Conservation (phyloP, 2,888 invertebrate species). For the Phymatocera aterrima region DNA sequence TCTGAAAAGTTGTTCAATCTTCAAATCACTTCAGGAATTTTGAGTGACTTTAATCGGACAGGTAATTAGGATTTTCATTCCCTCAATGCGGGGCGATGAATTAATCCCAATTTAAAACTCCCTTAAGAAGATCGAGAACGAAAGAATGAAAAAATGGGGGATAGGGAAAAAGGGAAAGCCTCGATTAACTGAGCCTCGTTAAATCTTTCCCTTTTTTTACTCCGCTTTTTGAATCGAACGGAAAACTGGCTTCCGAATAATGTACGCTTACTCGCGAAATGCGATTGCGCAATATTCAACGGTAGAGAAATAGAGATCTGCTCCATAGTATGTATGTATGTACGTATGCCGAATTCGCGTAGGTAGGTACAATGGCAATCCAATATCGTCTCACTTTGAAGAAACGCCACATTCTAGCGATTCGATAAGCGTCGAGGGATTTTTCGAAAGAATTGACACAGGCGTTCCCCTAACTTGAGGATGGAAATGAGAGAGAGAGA, state of each 20-base stretch:
- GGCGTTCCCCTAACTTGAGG: neutral
- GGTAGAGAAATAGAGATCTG: too few species aligned
- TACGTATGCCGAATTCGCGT: neutral
- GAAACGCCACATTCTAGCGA: neutral
- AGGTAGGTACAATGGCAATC: slow-evolving; percentile 19
- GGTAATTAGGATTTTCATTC: slow-evolving; percentile 25
- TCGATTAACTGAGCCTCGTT: neutral
- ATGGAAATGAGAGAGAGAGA: neutral
- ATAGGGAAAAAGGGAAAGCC: neutral
- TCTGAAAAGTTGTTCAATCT: neutral
- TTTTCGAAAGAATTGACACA: slow-evolving; percentile 23
- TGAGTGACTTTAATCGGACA: slow-evolving; percentile 26
- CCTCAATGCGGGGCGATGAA: neutral
- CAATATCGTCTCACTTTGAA: slow-evolving; percentile 15
- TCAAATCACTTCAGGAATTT: neutral
- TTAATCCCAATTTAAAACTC: slow-evolving; percentile 16
- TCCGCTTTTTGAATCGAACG: neutral
- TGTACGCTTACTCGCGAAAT: too few species aligned
- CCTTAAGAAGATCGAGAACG: neutral
- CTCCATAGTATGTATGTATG: too few species aligned
- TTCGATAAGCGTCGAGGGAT: slow-evolving; percentile 29
- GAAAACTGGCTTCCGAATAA: neutral
- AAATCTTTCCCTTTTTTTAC: slow-evolving; percentile 7
- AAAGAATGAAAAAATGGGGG: neutral
- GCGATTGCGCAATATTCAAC: slow-evolving; percentile 31